Evolutionary conservation across 2,797 vertebrate genomes (phyloP).

Genomic region (Dicrostonyx torquatus): DNA sequence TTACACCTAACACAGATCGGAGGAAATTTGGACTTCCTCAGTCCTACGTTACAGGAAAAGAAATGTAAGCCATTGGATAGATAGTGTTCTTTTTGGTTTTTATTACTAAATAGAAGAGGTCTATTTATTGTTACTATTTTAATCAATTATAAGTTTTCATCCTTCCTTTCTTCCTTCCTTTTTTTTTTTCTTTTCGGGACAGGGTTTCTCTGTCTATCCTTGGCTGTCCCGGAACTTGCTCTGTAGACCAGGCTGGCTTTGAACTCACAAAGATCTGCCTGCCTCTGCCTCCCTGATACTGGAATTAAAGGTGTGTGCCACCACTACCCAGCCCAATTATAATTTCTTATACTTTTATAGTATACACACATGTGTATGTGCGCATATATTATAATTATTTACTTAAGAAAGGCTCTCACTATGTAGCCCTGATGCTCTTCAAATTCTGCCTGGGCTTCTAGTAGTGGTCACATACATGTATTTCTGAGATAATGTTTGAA

Average conservation of each 20-base stretch:
- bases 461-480: background rate
- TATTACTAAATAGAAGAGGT: background rate
- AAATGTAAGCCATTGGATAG: background rate
- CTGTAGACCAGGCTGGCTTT: background rate
- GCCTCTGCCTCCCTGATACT: background rate
- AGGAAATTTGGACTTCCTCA: background rate
- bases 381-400: no score
- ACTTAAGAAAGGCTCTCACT: background rate
- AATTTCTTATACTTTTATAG: background rate
- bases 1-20: background rate
- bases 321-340: background rate
- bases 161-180: no score
- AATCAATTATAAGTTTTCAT: background rate
- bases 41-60: background rate
- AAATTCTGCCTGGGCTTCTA: background rate
- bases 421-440: background rate
- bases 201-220: background rate
- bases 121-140: background rate
- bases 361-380: background rate
- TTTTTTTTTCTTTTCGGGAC: background rate
- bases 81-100: background rate
- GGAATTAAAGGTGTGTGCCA: background rate
- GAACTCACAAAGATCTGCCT: background rate
- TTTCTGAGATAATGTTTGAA: background rate
- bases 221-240: background rate